A percentile compares a stretch with the other conserved stretches of the same genome.
Evolutionary conservation across 30 jellyfish, hydroid and myxozoan species (phyloP).

Genomic region (Pseudorhiza aurosa): DNA sequence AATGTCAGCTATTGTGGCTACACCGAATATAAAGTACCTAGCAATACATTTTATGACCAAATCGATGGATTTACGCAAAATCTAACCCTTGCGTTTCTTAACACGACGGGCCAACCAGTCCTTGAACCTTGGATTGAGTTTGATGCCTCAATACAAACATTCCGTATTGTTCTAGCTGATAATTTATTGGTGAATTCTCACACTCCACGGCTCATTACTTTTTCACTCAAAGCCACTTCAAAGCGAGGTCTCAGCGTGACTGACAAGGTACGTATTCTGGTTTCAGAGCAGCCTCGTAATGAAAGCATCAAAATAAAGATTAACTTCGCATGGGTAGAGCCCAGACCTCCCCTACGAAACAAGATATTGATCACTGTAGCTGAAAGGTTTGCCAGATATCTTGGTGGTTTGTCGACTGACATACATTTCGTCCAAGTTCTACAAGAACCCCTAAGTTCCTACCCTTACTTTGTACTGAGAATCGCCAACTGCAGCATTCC

Average conservation of each 20-base stretch:
- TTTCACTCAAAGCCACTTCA: conserved; percentile 68
- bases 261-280: conserved; percentile 44
- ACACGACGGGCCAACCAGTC: conserved; percentile 28
- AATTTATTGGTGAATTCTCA: neutral
- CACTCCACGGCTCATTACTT: conserved; percentile 37
- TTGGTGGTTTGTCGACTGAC: conserved; percentile 40
- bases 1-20: conserved; percentile 69
- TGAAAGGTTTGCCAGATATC: conserved; percentile 40
- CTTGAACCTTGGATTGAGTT: conserved; percentile 53
- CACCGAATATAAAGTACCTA: conserved; percentile 55
- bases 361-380: conserved; percentile 15
- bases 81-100: conserved; percentile 53
- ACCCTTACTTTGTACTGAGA: conserved; percentile 51
- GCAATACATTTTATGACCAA: conserved; percentile 76
- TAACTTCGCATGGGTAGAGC: conserved; percentile 72
- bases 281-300: conserved; percentile 31
- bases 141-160: conserved; percentile 52
- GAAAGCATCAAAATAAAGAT: conserved; percentile 54
- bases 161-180: conserved; percentile 32
- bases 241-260: conserved; percentile 78
- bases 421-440: conserved; percentile 15
- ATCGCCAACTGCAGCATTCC: conserved; percentile 59
- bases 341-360: conserved; percentile 27
- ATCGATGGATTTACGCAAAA: conserved; percentile 80
- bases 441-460: conserved; percentile 27